Evolutionary conservation across 2,113 vertebrate genomes (phyloP).

Genomic region (Balaeniceps rex): DNA sequence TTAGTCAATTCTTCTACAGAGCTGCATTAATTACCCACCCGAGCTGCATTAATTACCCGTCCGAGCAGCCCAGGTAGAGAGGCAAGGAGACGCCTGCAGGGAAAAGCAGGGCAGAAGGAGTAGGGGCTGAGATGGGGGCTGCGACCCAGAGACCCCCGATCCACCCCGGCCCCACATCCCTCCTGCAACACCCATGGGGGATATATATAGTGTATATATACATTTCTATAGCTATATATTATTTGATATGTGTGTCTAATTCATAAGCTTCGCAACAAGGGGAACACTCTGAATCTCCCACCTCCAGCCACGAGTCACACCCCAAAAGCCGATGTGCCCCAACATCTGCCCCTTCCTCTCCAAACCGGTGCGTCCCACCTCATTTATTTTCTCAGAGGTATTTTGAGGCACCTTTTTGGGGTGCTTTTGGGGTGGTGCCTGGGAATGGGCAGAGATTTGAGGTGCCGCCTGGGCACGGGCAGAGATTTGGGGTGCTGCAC

Average conservation of each 20-base stretch:
- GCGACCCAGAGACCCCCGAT: neutral
- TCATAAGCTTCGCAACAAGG: rapidly evolving
- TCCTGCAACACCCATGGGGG: rapidly evolving
- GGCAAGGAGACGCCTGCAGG: neutral
- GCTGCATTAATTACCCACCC: neutral
- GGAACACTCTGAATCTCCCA: rapidly evolving
- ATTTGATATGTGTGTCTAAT: rapidly evolving
- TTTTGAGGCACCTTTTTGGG: neutral
- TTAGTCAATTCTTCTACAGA: neutral
- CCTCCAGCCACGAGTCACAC: neutral
- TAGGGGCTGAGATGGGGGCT: neutral
- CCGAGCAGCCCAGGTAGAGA: neutral
- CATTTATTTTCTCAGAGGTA: no score
- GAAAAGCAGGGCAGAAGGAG: neutral
- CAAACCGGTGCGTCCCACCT: neutral
- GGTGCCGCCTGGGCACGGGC: neutral
- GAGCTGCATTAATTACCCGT: neutral
- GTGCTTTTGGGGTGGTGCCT: neutral
- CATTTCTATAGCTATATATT: rapidly evolving
- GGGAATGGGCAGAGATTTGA: no score
- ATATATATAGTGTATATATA: rapidly evolving
- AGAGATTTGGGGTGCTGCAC: neutral
- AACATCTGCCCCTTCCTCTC: neutral
- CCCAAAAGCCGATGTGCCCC: neutral
- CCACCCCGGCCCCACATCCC: neutral